phyloP scores from a whole-genome alignment of 2,797 vertebrate species.

The Melanotaenia trifasciata region DNA sequence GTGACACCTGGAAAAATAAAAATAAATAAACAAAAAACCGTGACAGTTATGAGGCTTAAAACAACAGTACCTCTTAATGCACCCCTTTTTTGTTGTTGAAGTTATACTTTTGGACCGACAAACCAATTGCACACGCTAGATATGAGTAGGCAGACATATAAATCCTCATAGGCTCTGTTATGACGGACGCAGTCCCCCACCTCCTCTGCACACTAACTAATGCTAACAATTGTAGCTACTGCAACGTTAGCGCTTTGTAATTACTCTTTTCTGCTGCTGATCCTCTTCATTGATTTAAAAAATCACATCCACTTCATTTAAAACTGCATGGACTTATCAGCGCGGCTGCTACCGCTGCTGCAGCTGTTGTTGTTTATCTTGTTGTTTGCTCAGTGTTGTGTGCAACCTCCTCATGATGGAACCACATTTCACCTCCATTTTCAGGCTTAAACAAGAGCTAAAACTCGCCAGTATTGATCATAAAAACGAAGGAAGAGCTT shows the following conservation, averaged over 20 bases:
- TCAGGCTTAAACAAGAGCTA: conserved; percentile 32
- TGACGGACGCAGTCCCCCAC: conserved; percentile 28
- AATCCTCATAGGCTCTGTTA: not conserved
- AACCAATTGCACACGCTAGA: not conserved
- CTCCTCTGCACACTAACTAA: conserved; percentile 43
- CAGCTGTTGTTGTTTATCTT: conserved; percentile 55
- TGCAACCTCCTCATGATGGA: conserved; percentile 63
- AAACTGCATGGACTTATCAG: conserved; percentile 2
- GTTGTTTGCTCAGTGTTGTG: conserved; percentile 63
- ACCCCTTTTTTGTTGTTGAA: not conserved
- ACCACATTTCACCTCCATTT: conserved; percentile 69
- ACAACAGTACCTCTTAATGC: not conserved
- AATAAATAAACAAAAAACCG: not conserved
- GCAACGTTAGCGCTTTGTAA: conserved; percentile 34
- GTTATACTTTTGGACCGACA: not conserved
- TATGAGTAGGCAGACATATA: not conserved
- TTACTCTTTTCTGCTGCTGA: not conserved
- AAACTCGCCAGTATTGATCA: not conserved
- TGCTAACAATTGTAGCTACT: conserved; percentile 55
- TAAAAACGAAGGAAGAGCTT: not conserved
- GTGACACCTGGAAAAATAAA: conserved; percentile 59
- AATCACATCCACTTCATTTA: not conserved
- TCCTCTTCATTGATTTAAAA: conserved; percentile 9
- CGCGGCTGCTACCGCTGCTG: conserved; percentile 16
- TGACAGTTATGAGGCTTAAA: not conserved